Percentiles rank a stretch among this genome's conserved stretches.
Conservation (phyloP, 2,888 invertebrate species). For the Eretmocerus hayati region DNA sequence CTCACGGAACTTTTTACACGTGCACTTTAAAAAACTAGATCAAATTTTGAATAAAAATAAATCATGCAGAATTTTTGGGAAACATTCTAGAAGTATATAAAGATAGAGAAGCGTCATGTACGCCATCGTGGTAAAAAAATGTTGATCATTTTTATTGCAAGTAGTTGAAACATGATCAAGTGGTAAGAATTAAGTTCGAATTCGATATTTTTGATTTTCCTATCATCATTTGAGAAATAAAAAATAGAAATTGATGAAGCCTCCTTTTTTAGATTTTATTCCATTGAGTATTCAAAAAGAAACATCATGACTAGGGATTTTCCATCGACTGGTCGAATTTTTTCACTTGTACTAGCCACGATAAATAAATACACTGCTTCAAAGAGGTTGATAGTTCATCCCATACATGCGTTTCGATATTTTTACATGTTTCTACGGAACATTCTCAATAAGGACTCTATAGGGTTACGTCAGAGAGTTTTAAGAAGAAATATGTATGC, state of each 20-base stretch:
- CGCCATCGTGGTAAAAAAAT: no score
- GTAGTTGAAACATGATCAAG: slow-evolving; percentile 2
- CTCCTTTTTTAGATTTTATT: slow-evolving; percentile 7
- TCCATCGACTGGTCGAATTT: slow-evolving; percentile 11
- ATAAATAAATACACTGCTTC: slow-evolving; percentile 14
- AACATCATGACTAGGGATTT: slow-evolving; percentile 11
- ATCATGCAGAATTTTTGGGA: no score
- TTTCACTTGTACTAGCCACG: slow-evolving; percentile 14
- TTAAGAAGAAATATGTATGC: slow-evolving; percentile 6
- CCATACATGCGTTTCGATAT: slow-evolving; percentile 22
- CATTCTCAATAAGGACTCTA: slow-evolving; percentile 18
- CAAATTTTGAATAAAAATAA: no score
- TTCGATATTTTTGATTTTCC: slow-evolving; percentile 6
- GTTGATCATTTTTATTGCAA: slow-evolving; percentile 10
- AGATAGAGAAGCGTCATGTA: slow-evolving; percentile 17
- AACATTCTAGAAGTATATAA: slow-evolving; percentile 15
- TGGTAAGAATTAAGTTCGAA: slow-evolving; percentile 13
- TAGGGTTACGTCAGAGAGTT: slow-evolving; percentile 14
- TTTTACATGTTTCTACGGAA: slow-evolving; percentile 25
- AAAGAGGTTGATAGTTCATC: slow-evolving; percentile 17
- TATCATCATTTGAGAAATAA: slow-evolving; percentile 10
- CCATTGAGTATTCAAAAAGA: slow-evolving; percentile 13
- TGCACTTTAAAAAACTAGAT: no score
- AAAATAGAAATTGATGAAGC: neutral
- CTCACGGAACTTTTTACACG: slow-evolving; percentile 1